A percentile compares a stretch with the other conserved stretches of the same genome.
phyloP scores from a whole-genome alignment of 2,888 invertebrate genomes.

The Scaeva pyrastri region DNA sequence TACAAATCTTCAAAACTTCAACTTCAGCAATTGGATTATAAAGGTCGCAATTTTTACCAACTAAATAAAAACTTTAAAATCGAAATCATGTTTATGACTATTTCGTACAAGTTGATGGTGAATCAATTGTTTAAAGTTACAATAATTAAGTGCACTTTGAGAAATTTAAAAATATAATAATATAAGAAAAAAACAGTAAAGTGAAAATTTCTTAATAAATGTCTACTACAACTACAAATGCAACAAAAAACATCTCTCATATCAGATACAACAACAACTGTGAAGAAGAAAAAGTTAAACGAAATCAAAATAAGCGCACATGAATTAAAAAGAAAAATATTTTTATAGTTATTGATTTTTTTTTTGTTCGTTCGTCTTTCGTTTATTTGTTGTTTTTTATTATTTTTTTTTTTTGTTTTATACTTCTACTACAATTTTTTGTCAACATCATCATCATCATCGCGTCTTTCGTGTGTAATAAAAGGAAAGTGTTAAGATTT shows the following conservation, averaged over 20 bases:
- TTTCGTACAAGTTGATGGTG: slow-evolving; percentile 48
- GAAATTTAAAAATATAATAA: slow-evolving; percentile 51
- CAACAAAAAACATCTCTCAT: slow-evolving; percentile 48
- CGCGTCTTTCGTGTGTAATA: slow-evolving; percentile 62
- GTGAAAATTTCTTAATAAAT: slow-evolving; percentile 61
- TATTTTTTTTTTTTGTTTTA: too few species aligned
- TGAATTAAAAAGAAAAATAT: slow-evolving; percentile 48
- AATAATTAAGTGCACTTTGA: slow-evolving; percentile 54
- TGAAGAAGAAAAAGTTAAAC: slow-evolving; percentile 68
- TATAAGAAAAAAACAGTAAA: slow-evolving; percentile 43
- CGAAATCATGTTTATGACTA: slow-evolving; percentile 57
- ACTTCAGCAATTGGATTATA: slow-evolving; percentile 65
- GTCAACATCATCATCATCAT: background rate
- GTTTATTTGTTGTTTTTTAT: slow-evolving; percentile 57
- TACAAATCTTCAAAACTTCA: too few species aligned
- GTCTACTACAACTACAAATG: slow-evolving; percentile 62
- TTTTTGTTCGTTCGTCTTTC: slow-evolving; percentile 7
- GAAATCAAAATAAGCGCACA: slow-evolving; percentile 60
- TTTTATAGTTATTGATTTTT: slow-evolving; percentile 57
- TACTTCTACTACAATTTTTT: too few species aligned
- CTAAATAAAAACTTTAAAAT: slow-evolving; percentile 12
- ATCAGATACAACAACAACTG: slow-evolving; percentile 37
- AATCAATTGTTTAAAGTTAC: slow-evolving; percentile 52
- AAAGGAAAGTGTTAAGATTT: slow-evolving; percentile 63
- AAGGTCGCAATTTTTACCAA: background rate